phyloP scores from a whole-genome alignment of 2,888 invertebrate species.

The Tryphoninae sp. region DNA sequence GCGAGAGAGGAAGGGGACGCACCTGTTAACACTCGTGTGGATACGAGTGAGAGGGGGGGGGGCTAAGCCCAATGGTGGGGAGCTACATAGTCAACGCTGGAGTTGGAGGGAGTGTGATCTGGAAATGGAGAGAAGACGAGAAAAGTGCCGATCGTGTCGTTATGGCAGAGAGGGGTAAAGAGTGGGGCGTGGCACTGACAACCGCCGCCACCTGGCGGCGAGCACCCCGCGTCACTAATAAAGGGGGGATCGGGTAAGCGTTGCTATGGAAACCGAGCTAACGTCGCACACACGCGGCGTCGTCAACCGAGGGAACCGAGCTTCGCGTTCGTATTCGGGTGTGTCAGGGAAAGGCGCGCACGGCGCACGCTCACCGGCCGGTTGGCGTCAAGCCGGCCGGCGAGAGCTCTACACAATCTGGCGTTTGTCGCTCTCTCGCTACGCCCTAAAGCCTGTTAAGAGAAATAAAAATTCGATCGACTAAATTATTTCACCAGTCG shows the following conservation, averaged over 20 bases:
- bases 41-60: too few species aligned
- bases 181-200: conserved; percentile 54
- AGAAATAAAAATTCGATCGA: background rate
- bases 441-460: conserved; percentile 55
- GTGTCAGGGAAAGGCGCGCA: conserved; percentile 53
- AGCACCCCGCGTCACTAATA: conserved; percentile 81
- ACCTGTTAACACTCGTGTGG: too few species aligned
- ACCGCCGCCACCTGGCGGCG: conserved; percentile 64
- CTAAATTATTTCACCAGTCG: background rate
- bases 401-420: conserved; percentile 43
- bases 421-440: conserved; percentile 45
- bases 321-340: conserved; percentile 51
- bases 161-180: conserved; percentile 37
- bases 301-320: conserved; percentile 12
- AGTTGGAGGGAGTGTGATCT: background rate
- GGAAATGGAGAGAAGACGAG: background rate
- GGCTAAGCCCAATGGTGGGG: too few species aligned
- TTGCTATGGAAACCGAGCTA: conserved; percentile 56
- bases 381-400: conserved; percentile 60
- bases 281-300: conserved; percentile 70
- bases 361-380: conserved; percentile 38
- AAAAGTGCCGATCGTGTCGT: background rate
- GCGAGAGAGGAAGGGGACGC: too few species aligned
- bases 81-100: background rate
- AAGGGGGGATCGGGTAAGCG: conserved; percentile 75